Conservation (phyloP, 2,888 invertebrate genomes). For the Thumatha senex region DNA sequence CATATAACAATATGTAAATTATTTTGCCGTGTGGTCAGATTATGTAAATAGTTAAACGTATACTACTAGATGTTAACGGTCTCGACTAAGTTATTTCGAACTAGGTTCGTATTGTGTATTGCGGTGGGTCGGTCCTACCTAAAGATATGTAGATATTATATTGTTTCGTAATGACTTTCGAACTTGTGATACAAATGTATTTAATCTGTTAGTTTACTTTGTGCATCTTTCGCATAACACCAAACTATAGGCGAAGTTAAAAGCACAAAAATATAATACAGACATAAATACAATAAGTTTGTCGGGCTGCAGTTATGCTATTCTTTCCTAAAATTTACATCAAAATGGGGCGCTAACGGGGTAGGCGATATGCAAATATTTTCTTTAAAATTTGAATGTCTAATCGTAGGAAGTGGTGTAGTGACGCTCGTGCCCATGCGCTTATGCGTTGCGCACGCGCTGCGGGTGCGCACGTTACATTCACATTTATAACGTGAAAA, state of each 20-base stretch:
- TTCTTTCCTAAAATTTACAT: slow-evolving; percentile 73
- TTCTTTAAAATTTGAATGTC: slow-evolving; percentile 66
- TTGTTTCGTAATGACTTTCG: slow-evolving; percentile 81
- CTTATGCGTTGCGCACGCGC: slow-evolving; percentile 66
- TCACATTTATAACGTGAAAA: slow-evolving; percentile 65
- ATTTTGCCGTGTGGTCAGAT: slow-evolving; percentile 72
- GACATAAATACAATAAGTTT: slow-evolving; percentile 74
- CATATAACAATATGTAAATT: slow-evolving; percentile 79
- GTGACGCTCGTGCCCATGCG: slow-evolving; percentile 42
- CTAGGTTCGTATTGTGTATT: slow-evolving; percentile 63
- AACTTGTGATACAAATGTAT: slow-evolving; percentile 82
- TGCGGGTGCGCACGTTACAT: slow-evolving; percentile 62
- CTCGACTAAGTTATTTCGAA: slow-evolving; percentile 69
- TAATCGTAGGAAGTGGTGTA: slow-evolving; percentile 42
- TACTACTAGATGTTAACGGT: slow-evolving; percentile 74
- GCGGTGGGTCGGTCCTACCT: slow-evolving; percentile 64
- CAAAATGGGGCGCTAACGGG: slow-evolving; percentile 70
- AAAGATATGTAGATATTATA: slow-evolving; percentile 75
- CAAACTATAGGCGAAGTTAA: slow-evolving; percentile 47
- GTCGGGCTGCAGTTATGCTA: slow-evolving; percentile 73
- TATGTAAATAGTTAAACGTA: slow-evolving; percentile 81
- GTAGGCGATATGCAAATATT: slow-evolving; percentile 83
- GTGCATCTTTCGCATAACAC: slow-evolving; percentile 60
- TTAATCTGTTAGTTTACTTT: slow-evolving; percentile 66
- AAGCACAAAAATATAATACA: slow-evolving; percentile 76